Evolutionary conservation across 2,888 invertebrate genomes (phyloP), one percentile per base, ranked within the genome.

Genomic region (Zygothrica quintamaculata): DNA sequence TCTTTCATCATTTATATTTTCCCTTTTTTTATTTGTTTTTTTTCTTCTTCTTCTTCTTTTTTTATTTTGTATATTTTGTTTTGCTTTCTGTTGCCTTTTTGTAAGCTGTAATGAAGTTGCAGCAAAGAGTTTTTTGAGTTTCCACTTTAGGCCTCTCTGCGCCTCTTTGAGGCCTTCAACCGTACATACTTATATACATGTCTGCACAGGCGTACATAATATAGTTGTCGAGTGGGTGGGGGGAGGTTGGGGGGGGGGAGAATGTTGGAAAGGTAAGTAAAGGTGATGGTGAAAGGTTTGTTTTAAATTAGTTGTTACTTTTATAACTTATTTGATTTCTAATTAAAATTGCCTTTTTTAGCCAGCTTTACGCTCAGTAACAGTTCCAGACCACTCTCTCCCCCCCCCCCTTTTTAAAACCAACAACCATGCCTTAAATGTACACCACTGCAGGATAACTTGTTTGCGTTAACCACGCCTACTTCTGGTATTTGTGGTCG

Each of bases 401-500:
- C 18, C 18, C 18, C 18, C 5, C 18, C 18, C 18, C 5, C 31
- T 31, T 9, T 31, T 31, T n/a, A n/a, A n/a, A n/a, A n/a, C n/a
- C n/a, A n/a, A n/a, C n/a, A n/a, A n/a, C n/a, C n/a, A n/a, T n/a
- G n/a, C n/a, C n/a, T n/a, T n/a, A n/a, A n/a, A n/a, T 9, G 31
- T 9, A n/a, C n/a, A 2, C n/a, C 31, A 31, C 31, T 8, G 9
- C 31, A 31, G n/a, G n/a, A 7, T 33, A 58, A 16, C 33, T 37
- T 47, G 25, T 5, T 47, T 40, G 3, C 18, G 16, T 11, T 7
- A 18, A 2, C 16, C 29, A 16, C 25, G 12, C 29, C 31, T n/a
- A 50, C 8, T 12, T 6, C 11, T 11, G 7, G 36, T 42, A 9
- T 29, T 52, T 52, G 57, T n/a, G 70, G 67, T 68, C 47, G 1